phyloP scores from a whole-genome alignment of 2,113 vertebrate genomes.

The Atherinomorus stipes region DNA sequence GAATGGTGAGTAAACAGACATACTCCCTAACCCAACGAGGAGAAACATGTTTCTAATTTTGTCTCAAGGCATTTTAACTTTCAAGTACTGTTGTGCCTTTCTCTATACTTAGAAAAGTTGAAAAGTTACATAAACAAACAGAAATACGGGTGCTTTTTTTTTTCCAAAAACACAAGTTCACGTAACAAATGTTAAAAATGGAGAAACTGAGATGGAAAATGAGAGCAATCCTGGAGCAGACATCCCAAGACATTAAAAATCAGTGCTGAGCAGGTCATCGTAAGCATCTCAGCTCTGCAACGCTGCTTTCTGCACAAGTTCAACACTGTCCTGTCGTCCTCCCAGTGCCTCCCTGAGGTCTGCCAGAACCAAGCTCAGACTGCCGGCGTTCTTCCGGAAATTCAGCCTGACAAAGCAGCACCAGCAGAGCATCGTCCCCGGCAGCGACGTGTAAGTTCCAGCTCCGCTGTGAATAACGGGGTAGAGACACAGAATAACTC shows the following conservation, averaged over 20 bases:
- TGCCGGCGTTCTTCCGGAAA: conserved; percentile 76
- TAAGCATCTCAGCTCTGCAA: conserved; percentile 43
- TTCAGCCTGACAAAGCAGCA: conserved; percentile 65
- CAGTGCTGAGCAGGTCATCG: conserved; percentile 32
- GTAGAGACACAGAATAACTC: background rate
- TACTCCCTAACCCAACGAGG: background rate
- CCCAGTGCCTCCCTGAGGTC: conserved; percentile 58
- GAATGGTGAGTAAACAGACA: conserved; percentile 62
- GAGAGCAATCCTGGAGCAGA: conserved; percentile 8
- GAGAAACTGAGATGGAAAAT: background rate
- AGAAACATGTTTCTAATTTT: background rate
- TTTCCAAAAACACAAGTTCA: background rate
- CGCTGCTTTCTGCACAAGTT: background rate
- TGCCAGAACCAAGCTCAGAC: conserved; percentile 60
- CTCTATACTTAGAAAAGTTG: background rate
- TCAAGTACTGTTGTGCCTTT: conserved; percentile 1
- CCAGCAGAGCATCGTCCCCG: conserved; percentile 72
- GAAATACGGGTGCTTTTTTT: background rate
- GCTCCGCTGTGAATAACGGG: background rate
- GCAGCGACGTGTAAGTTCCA: conserved; percentile 76
- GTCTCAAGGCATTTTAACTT: conserved; percentile 4
- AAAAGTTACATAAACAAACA: background rate
- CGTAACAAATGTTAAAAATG: background rate
- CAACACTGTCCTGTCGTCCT: background rate
- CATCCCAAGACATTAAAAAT: conserved; percentile 32